Evolutionary conservation across 2,888 invertebrate species (phyloP).

Genomic region (Netelia fuscicornis): DNA sequence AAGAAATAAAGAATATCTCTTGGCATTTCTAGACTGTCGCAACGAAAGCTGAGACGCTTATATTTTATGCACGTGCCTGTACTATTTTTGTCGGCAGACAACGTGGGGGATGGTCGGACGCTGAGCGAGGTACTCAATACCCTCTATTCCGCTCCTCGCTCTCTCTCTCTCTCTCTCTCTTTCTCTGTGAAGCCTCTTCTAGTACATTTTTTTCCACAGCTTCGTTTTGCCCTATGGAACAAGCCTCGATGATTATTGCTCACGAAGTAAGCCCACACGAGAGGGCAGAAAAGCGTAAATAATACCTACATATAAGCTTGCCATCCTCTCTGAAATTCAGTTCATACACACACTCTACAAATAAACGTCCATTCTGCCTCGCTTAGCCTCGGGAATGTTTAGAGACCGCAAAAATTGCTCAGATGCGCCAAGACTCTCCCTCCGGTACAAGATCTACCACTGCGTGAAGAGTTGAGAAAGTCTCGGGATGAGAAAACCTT

Average conservation of each 20-base stretch:
- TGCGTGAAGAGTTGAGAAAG: too few relatives aligned
- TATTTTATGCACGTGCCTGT: constrained; percentile 18
- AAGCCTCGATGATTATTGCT: constrained; percentile 12
- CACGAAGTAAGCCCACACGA: constrained; percentile 28
- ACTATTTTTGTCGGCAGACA: constrained; percentile 37
- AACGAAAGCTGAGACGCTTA: constrained; percentile 9
- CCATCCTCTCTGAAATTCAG: constrained; percentile 9
- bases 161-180: not conserved
- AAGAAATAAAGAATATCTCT: constrained; percentile 28
- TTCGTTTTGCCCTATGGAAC: constrained; percentile 13
- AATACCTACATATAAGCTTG: constrained; percentile 37
- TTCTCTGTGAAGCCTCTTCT: not conserved
- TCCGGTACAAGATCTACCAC: not conserved
- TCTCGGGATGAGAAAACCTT: too few relatives aligned
- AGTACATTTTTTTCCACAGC: constrained; percentile 2
- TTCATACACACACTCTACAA: not conserved
- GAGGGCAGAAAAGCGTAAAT: constrained; percentile 50
- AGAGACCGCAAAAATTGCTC: not conserved
- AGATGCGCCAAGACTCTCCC: not conserved
- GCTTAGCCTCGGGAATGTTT: not conserved
- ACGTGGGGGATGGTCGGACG: constrained; percentile 51
- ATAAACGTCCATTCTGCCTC: constrained; percentile 30
- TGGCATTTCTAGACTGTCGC: constrained; percentile 46
- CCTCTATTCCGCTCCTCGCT: constrained; percentile 2
- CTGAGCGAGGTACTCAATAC: constrained; percentile 29